Percentiles rank a stretch among this genome's conserved stretches.
These are phyloP conservation scores for Tokudaia tokunoshimensis DNA, from an alignment of 2,797 vertebrate species.

Conservation along the genomic window DNA sequence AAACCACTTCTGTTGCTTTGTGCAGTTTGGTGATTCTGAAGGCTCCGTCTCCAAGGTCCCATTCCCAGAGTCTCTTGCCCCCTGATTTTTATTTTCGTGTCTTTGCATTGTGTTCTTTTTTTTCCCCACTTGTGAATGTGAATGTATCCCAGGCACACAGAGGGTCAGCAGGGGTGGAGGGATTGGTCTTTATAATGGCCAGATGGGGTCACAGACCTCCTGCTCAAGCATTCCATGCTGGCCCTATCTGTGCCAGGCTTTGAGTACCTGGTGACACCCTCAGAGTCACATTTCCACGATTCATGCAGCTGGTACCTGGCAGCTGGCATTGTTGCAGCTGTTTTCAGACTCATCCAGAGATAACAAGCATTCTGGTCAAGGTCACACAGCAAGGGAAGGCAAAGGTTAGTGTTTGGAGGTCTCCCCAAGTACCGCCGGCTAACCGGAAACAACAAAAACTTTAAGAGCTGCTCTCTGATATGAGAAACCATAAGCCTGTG, in stretches of 20 bases:
- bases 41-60: neutral
- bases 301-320: neutral
- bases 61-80: conserved; percentile 9
- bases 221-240: neutral
- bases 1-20: conserved; percentile 28
- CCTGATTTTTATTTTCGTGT: neutral
- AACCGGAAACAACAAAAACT: neutral
- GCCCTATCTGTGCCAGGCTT: rapidly evolving
- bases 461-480: neutral
- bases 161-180: neutral
- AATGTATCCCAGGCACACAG: neutral
- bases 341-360: conserved; percentile 32
- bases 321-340: neutral
- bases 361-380: neutral
- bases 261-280: neutral
- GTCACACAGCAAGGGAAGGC: conserved; percentile 33
- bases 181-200: rapidly evolving
- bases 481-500: neutral
- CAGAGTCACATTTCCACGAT: rapidly evolving
- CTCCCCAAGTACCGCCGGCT: neutral
- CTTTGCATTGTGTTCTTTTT: neutral
- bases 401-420: neutral
- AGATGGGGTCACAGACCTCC: neutral
- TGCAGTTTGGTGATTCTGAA: conserved; percentile 1
- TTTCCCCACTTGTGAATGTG: neutral